phyloP scores from a whole-genome alignment of 2,113 vertebrate species.

The Alouatta palliata region DNA sequence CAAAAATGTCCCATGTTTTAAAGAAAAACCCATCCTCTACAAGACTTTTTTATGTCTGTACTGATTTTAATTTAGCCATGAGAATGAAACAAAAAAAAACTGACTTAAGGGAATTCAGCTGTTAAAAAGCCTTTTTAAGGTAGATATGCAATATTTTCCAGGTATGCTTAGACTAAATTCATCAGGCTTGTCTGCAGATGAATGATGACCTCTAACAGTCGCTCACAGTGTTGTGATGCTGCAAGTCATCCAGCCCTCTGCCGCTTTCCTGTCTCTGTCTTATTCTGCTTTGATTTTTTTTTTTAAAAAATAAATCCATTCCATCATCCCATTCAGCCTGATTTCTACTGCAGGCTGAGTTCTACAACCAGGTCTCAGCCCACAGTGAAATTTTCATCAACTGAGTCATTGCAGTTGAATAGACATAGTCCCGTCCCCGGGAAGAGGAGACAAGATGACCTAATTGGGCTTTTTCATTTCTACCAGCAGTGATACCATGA shows the following conservation, averaged over 20 bases:
- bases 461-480: conserved; percentile 30
- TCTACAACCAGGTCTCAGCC: neutral
- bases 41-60: neutral
- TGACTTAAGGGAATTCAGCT: neutral
- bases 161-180: neutral
- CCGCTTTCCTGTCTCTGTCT: neutral
- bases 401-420: neutral
- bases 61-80: neutral
- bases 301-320: neutral
- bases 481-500: neutral
- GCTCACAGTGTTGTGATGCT: neutral
- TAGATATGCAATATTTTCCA: neutral
- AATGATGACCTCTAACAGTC: neutral
- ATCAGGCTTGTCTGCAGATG: neutral
- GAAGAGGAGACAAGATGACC: neutral
- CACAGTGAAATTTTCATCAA: conserved; percentile 15
- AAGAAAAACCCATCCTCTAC: neutral
- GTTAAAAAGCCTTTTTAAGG: neutral
- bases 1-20: neutral
- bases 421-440: neutral
- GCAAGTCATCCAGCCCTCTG: neutral
- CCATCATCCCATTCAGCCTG: neutral
- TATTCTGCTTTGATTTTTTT: neutral
- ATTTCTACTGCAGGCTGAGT: neutral
- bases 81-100: neutral